These are phyloP conservation scores for Brachionus rubens DNA, from an alignment of 1,140 invertebrate genomes.

Conservation along the genomic window DNA sequence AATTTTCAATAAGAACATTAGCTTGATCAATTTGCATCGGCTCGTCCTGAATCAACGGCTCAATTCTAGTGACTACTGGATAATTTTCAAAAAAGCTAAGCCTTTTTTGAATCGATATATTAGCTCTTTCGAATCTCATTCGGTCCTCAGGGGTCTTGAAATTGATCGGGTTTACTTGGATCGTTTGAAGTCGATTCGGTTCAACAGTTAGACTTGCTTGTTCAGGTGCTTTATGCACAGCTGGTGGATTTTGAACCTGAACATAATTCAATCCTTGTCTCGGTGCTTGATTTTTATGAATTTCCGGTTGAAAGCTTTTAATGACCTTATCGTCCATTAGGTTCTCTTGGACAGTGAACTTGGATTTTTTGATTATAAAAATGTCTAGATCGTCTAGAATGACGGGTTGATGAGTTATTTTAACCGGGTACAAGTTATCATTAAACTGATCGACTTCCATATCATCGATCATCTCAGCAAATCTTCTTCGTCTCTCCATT, in stretches of 20 bases:
- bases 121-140: not conserved
- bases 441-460: not conserved
- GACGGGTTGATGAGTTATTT: not conserved
- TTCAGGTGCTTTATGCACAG: not conserved
- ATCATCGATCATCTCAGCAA: not conserved
- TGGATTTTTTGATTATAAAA: constrained; percentile 31
- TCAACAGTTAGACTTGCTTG: not conserved
- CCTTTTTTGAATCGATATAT: not conserved
- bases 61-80: not conserved
- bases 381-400: constrained; percentile 39
- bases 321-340: not conserved
- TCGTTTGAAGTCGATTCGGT: not conserved
- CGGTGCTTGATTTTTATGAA: not conserved
- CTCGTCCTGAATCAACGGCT: not conserved
- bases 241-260: not conserved
- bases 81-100: constrained; percentile 39
- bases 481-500: constrained; percentile 15
- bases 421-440: not conserved
- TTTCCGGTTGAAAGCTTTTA: not conserved
- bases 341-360: not conserved
- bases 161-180: not conserved
- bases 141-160: constrained; percentile 3
- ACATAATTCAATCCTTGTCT: not conserved
- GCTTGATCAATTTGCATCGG: constrained; percentile 16
- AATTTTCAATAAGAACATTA: not conserved